Evolutionary conservation across 2,113 vertebrate species (phyloP).

Genomic region (Calcarius ornatus): DNA sequence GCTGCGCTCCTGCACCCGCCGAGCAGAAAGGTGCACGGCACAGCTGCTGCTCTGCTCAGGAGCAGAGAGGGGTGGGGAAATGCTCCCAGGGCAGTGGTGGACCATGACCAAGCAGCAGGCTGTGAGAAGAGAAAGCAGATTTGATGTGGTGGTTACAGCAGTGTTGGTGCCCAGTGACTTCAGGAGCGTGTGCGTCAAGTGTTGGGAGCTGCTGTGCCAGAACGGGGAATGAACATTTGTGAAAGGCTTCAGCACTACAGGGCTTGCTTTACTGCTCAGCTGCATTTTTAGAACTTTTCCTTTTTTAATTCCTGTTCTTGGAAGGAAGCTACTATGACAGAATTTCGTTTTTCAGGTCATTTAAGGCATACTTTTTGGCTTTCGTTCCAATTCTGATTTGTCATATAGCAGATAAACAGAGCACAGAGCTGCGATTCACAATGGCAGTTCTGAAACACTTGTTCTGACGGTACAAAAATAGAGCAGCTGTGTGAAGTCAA

Average conservation of each 20-base stretch:
- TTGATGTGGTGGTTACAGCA: neutral
- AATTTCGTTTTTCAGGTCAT: conserved; percentile 11
- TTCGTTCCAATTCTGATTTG: conserved; percentile 28
- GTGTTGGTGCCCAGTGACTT: neutral
- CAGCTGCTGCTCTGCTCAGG: neutral
- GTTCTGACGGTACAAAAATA: conserved; percentile 39
- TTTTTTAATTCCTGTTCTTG: conserved; percentile 43
- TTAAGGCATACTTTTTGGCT: conserved; percentile 30
- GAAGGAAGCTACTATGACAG: conserved; percentile 45
- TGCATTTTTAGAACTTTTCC: conserved; percentile 28
- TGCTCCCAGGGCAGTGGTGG: neutral
- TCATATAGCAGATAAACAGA: conserved; percentile 40
- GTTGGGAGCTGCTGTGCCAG: neutral
- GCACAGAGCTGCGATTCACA: conserved; percentile 22
- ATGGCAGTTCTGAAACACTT: conserved; percentile 55
- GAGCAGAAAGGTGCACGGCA: neutral
- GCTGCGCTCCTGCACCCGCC: accelerated
- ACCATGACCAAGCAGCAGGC: neutral
- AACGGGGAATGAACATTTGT: neutral
- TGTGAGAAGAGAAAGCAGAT: neutral
- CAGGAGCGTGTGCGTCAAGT: neutral
- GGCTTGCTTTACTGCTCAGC: neutral
- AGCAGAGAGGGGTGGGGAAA: neutral
- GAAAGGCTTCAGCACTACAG: neutral
- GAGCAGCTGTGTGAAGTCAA: conserved; percentile 53